phyloP scores from a whole-genome alignment of 2,113 vertebrate genomes.

The Platichthys stellatus region DNA sequence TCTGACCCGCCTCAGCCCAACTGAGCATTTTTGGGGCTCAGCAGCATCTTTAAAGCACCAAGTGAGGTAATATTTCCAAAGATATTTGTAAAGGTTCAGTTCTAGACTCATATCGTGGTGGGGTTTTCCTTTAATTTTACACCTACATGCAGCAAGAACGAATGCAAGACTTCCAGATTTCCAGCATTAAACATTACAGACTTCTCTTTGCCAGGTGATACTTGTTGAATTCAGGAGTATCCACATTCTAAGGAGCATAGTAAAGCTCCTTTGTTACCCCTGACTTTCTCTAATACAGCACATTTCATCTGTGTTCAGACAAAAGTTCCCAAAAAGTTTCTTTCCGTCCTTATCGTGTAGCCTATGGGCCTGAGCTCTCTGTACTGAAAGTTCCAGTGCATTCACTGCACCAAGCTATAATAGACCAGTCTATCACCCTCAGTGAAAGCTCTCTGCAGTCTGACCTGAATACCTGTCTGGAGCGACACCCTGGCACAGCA shows the following conservation, averaged over 20 bases:
- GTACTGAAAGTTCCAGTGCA: slow-evolving; percentile 33
- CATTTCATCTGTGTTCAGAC: slow-evolving; percentile 3
- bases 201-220: not conserved
- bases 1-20: not conserved
- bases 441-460: slow-evolving; percentile 55
- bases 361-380: slow-evolving; percentile 19
- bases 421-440: slow-evolving; percentile 50
- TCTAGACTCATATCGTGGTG: not conserved
- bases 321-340: slow-evolving; percentile 10
- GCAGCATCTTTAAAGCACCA: not conserved
- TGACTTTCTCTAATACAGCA: not conserved
- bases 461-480: slow-evolving; percentile 65
- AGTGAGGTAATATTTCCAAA: not conserved
- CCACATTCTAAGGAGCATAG: not conserved
- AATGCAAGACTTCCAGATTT: too few relatives aligned
- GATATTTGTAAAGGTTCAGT: not conserved
- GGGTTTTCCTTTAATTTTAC: not conserved
- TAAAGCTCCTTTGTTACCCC: not conserved
- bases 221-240: not conserved
- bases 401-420: slow-evolving; percentile 58
- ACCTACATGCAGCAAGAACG: not conserved
- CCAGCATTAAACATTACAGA: not conserved
- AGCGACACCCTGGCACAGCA: slow-evolving; percentile 52
- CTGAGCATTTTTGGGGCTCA: not conserved
- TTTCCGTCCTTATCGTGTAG: slow-evolving; percentile 7